Base-by-base conservation (phyloP, 2,113 vertebrate genomes). In the Pedetes capensis region DNA sequence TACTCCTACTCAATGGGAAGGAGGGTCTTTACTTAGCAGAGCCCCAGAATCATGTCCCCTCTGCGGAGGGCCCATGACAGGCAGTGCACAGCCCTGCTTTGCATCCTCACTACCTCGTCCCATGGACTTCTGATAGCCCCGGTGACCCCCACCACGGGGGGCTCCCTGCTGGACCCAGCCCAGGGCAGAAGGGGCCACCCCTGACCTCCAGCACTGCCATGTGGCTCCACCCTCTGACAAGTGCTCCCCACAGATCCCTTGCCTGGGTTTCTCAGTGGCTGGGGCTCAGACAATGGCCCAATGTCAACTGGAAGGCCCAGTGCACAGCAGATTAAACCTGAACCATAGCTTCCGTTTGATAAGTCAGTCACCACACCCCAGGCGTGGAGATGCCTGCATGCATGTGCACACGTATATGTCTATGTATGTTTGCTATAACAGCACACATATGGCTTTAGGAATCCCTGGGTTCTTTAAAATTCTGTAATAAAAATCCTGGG, bases 201-300 rank as follows among this genome's bases (percentile, higher is more conserved):
- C 29, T 16, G 8, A 57, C 16, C 44, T 0, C 32, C 49, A 57
- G 27, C 29, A 44, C 61, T 27, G 53, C 57, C 61, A 57, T 29
- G 4, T 18, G 20, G 44, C 39, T 78, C 57, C 39, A 42, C 2
- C n/a, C 37, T 32, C 57, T 37, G 27, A 61, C 34, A 9, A 4
- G 5, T 8, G 1, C 25, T 34, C 6, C 20, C 11, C 6, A 34
- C 34, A 0, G 8, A 29, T 49, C 47, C 14, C 1, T 22, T 8
- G 8, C 49, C 75, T 14, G 16, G 53, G 25, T 14, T 69, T 42
- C 2, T 1, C 34, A 23, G 4, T 47, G 64, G 55, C 25, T 14
- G 1, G 1, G 75, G 32, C 12, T 63, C 68, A 27, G 9, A 10
- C 39, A 47, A 44, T 18, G 27, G 18, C 37, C 69, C 34, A 22